phyloP scores from a whole-genome alignment of 2,888 invertebrate genomes.

The Leucoma salicis region DNA sequence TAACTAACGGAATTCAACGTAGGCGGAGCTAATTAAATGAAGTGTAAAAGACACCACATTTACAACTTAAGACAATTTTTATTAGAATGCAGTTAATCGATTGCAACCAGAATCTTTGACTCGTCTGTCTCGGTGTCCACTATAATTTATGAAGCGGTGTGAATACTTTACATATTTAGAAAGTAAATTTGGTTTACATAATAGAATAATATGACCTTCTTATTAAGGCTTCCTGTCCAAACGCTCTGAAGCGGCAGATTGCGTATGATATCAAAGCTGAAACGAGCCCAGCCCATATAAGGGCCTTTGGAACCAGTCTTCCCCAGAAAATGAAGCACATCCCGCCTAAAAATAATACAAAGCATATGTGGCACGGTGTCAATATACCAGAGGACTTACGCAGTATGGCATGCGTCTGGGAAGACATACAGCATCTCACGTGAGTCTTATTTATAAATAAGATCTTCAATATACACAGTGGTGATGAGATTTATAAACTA shows the following conservation, averaged over 20 bases:
- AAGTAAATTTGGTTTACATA: neutral
- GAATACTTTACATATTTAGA: too few relatives aligned
- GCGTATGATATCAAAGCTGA: constrained; percentile 75
- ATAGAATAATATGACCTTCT: neutral
- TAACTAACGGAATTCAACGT: too few relatives aligned
- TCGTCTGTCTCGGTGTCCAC: too few relatives aligned
- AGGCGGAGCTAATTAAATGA: too few relatives aligned
- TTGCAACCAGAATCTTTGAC: too few relatives aligned
- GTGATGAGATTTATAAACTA: too few relatives aligned
- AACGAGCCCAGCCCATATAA: constrained; percentile 62
- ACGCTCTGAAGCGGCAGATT: constrained; percentile 73
- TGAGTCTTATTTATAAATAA: constrained; percentile 24
- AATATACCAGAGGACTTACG: constrained; percentile 81
- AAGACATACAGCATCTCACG: constrained; percentile 83
- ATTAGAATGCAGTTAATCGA: too few relatives aligned
- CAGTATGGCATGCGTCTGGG: constrained; percentile 84
- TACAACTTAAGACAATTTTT: too few relatives aligned
- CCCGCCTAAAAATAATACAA: constrained; percentile 78
- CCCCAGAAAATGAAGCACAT: constrained; percentile 75
- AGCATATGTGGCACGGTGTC: constrained; percentile 79
- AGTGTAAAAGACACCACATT: too few relatives aligned
- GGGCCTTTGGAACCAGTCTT: constrained; percentile 78
- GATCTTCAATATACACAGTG: too few relatives aligned
- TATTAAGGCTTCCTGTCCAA: constrained; percentile 67
- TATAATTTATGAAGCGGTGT: too few relatives aligned